Percentiles rank a stretch among this genome's conserved stretches.
phyloP scores from a whole-genome alignment of 2,888 invertebrate species.

The Chaetogeoica ovagalla region DNA sequence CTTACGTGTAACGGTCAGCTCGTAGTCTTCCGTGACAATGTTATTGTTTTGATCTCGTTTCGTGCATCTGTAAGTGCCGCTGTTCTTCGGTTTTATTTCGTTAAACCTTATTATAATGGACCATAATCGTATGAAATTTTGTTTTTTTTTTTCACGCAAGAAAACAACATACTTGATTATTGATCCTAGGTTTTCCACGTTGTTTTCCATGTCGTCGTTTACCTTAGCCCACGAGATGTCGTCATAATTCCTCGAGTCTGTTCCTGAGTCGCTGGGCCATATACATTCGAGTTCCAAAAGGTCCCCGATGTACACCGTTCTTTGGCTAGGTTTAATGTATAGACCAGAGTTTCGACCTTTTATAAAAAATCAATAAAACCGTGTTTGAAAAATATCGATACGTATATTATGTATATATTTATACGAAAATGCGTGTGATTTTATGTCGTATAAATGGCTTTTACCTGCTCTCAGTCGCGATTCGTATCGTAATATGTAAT shows the following conservation, averaged over 20 bases:
- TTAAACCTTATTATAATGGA: constrained; percentile 55
- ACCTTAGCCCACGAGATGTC: constrained; percentile 68
- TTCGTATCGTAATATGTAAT: neutral
- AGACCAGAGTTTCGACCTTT: constrained; percentile 55
- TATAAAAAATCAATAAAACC: neutral
- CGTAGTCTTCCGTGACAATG: constrained; percentile 63
- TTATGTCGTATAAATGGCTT: neutral
- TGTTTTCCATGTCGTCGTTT: constrained; percentile 64
- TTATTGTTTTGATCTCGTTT: constrained; percentile 40
- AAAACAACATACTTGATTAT: constrained; percentile 60
- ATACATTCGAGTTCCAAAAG: constrained; percentile 69
- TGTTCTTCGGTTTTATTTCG: constrained; percentile 66
- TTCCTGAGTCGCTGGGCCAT: constrained; percentile 61
- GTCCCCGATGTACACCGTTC: constrained; percentile 65
- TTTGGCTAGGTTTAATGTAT: constrained; percentile 60
- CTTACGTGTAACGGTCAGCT: constrained; percentile 66
- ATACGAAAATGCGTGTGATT: too few species aligned
- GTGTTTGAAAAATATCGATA: neutral
- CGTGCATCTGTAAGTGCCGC: constrained; percentile 71
- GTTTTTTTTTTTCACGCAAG: neutral
- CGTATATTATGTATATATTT: too few species aligned
- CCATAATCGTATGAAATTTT: neutral
- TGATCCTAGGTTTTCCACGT: constrained; percentile 65
- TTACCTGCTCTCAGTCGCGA: constrained; percentile 25
- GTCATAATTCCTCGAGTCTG: constrained; percentile 53